phyloP scores from a whole-genome alignment of 2,888 invertebrate species.

The Chirona hameri region DNA sequence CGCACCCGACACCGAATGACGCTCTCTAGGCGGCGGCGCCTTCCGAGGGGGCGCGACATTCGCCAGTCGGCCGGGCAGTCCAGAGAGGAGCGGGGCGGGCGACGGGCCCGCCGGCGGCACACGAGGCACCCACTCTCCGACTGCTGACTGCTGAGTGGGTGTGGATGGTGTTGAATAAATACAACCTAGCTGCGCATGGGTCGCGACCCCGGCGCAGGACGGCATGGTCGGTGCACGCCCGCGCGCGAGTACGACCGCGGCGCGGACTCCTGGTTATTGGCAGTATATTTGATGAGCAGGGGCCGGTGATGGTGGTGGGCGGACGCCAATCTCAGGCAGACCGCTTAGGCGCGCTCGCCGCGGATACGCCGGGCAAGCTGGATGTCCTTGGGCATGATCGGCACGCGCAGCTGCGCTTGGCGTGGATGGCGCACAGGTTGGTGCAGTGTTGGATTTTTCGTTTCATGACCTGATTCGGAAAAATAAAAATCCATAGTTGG shows the following conservation, averaged over 20 bases:
- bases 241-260: neutral
- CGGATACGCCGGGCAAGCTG: conserved; percentile 94
- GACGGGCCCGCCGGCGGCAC: neutral
- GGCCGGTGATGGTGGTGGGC: neutral
- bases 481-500: no score
- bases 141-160: no score
- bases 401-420: conserved; percentile 94
- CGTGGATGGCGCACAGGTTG: conserved; percentile 95
- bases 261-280: conserved; percentile 24
- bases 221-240: neutral
- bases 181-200: conserved; percentile 1
- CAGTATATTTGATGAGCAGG: neutral
- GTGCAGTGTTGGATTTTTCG: no score
- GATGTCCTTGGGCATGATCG: conserved; percentile 97
- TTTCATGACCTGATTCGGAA: no score
- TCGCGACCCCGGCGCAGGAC: neutral
- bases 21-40: no score
- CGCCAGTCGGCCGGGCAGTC: conserved; percentile 58
- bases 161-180: conserved; percentile 26
- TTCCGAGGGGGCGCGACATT: no score
- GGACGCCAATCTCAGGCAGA: neutral
- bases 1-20: neutral
- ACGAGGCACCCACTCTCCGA: no score
- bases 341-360: conserved; percentile 80
- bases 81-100: neutral